Percentiles rank a stretch among this genome's conserved stretches.
Conservation (phyloP, 2,888 invertebrate genomes). For the Pimpla rufipes region DNA sequence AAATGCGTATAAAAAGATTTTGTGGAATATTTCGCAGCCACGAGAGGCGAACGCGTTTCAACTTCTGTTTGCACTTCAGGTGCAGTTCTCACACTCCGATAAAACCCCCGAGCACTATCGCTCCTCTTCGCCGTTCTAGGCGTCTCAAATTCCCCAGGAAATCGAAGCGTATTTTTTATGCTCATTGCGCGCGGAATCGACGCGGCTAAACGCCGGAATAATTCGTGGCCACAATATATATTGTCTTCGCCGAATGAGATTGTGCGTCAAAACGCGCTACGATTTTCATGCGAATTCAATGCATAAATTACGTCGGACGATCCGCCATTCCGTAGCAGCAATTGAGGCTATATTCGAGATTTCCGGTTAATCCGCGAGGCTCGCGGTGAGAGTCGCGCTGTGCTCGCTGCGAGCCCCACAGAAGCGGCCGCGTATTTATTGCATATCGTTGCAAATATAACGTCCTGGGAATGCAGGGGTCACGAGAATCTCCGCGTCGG, state of each 20-base stretch:
- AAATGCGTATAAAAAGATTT: constrained; percentile 5
- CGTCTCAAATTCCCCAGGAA: too few species aligned
- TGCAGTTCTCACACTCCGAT: constrained; percentile 76
- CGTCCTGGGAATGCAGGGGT: constrained; percentile 73
- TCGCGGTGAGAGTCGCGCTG: constrained; percentile 64
- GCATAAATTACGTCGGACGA: constrained; percentile 26
- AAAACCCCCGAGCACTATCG: constrained; percentile 18
- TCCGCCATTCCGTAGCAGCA: not conserved
- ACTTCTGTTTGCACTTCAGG: constrained; percentile 75
- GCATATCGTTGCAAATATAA: constrained; percentile 50
- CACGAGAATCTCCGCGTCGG: constrained; percentile 67
- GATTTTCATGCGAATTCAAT: constrained; percentile 61
- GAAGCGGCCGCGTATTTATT: not conserved
- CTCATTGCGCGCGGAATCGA: not conserved
- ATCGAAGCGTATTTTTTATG: constrained; percentile 10
- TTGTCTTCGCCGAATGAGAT: constrained; percentile 48
- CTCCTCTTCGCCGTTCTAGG: not conserved
- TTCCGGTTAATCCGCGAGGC: constrained; percentile 63
- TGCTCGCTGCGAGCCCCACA: constrained; percentile 34
- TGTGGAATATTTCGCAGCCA: constrained; percentile 24
- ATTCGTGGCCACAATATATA: constrained; percentile 55
- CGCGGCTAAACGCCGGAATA: not conserved
- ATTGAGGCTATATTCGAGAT: constrained; percentile 53
- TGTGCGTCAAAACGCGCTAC: constrained; percentile 57
- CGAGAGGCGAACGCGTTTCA: not conserved